A percentile compares a stretch with the other conserved stretches of the same genome.
phyloP scores from a whole-genome alignment of 2,888 invertebrate genomes.

The Prionchulus punctatus region DNA sequence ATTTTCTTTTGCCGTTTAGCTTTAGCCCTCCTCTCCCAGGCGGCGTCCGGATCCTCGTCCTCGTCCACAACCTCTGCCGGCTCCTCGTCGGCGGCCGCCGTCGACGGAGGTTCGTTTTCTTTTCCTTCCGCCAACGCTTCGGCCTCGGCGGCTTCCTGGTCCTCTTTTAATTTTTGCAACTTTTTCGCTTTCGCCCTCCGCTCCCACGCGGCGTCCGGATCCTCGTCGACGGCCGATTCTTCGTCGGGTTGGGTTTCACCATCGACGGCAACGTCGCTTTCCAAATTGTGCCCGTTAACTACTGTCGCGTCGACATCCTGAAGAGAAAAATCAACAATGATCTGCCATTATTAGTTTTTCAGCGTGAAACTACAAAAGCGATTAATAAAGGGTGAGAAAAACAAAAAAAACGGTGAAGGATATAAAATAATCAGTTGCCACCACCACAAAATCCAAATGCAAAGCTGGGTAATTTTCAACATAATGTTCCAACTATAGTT shows the following conservation, averaged over 20 bases:
- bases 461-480: too few relatives aligned
- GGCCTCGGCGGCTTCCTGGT: not conserved
- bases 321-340: too few relatives aligned
- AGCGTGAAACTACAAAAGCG: too few relatives aligned
- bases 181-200: constrained; percentile 15
- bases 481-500: too few relatives aligned
- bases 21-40: not conserved
- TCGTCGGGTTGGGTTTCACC: too few relatives aligned
- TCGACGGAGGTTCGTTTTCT: not conserved
- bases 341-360: too few relatives aligned
- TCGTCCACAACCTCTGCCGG: not conserved
- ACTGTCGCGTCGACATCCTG: too few relatives aligned
- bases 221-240: constrained; percentile 3
- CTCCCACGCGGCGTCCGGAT: constrained; percentile 17
- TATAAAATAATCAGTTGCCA: too few relatives aligned
- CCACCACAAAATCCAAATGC: too few relatives aligned
- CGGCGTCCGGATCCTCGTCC: constrained; percentile 8
- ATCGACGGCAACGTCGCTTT: constrained; percentile 22
- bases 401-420: too few relatives aligned
- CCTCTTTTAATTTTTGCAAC: constrained; percentile 1
- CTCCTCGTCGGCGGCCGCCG: constrained; percentile 9
- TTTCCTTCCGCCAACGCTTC: not conserved
- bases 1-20: constrained; percentile 14
- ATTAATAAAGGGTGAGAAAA: too few relatives aligned
- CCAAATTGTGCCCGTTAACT: too few relatives aligned